Base-by-base conservation (phyloP, 2,797 vertebrate species). In the Yasuhikotakia modesta region DNA sequence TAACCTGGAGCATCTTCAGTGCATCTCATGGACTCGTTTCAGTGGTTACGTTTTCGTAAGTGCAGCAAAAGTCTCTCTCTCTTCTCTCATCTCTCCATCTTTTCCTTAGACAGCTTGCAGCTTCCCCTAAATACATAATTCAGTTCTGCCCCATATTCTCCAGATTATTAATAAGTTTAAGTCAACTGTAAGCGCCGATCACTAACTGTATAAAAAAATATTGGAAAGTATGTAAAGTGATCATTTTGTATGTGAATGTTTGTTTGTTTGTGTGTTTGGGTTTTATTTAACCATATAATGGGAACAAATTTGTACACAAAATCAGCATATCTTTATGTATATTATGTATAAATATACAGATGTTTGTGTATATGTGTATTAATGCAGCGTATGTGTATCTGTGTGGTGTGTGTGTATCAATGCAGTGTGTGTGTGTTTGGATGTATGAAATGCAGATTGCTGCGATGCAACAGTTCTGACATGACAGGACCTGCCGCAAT, bases 151-250 rank as follows among this genome's bases (percentile, higher is more conserved):
- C 70, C 57, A 16, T 22, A 64, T 52, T 39, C n/a, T 27, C 58
- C 57, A 58, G n/a, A 32, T 48, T 39, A 74, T 73, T 61, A 30
- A 73, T 39, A 64, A 30, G 17, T 53, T 52, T 74, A n/a, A 65
- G 14, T 74, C 30, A 73, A 45, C 21, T 1, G 5, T 71, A 13
- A 22, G 5, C 43, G 46, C 14, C 61, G 55, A 27, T 73, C n/a
- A 57, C 19, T 21, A 19, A 12, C 53, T 55, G 5, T n/a, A n/a
- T n/a, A n/a, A n/a, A n/a, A n/a, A n/a, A n/a, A n/a, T n/a, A n/a
- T n/a, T n/a, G n/a, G n/a, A n/a, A n/a, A n/a, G n/a, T n/a, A n/a
- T n/a, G n/a, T n/a, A n/a, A n/a, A n/a, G n/a, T n/a, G n/a, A n/a
- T n/a, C n/a, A n/a, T n/a, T n/a, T n/a, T n/a, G n/a, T n/a, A n/a